Evolutionary conservation across 2,888 invertebrate genomes (phyloP).

Genomic region (Sthenelais limicola): DNA sequence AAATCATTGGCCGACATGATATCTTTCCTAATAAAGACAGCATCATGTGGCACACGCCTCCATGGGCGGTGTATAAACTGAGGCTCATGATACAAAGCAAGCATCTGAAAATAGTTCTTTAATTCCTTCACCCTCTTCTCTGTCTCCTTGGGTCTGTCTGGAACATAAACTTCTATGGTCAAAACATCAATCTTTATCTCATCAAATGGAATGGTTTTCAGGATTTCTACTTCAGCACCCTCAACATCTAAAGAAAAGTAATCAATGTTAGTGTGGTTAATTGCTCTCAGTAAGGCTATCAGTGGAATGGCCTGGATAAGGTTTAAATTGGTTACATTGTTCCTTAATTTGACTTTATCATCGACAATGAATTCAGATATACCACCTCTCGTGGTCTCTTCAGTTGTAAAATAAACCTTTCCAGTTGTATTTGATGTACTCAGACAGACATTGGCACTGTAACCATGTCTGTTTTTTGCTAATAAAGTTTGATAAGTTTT

Average conservation of each 20-base stretch:
- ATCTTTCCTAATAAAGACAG: no score
- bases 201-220: constrained; percentile 11
- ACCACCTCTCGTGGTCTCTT: neutral
- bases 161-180: neutral
- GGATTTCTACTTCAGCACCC: neutral
- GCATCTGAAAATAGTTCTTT: no score
- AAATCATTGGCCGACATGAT: no score
- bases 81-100: no score
- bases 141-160: neutral
- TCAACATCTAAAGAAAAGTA: constrained; percentile 18
- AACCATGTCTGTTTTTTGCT: neutral
- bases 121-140: neutral
- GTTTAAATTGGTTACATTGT: neutral
- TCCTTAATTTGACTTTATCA: neutral
- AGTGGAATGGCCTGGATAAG: neutral
- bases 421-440: constrained; percentile 9
- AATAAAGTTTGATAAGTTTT: neutral
- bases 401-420: neutral
- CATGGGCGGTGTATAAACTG: no score
- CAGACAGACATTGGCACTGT: neutral
- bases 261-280: neutral
- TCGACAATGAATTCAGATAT: neutral
- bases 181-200: constrained; percentile 2
- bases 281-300: neutral
- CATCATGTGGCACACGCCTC: no score